Conservation (phyloP, 2,888 invertebrate species). For the Barypeithes pellucidus region DNA sequence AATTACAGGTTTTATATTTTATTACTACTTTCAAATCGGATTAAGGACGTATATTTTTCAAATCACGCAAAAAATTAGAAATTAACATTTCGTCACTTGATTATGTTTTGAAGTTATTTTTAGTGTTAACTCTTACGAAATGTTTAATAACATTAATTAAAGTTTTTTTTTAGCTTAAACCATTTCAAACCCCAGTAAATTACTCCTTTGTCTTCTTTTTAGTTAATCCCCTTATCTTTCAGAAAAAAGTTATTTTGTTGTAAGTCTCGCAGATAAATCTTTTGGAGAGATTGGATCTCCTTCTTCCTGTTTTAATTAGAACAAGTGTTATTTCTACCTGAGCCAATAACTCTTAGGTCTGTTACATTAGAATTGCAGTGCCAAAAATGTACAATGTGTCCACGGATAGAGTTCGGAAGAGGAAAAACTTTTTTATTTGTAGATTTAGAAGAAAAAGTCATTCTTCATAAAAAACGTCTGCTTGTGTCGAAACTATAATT, state of each 20-base stretch:
- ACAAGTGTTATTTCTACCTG: background rate
- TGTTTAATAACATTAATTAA: background rate
- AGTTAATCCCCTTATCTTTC: conserved; percentile 6
- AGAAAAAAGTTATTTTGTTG: conserved; percentile 4
- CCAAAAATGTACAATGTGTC: no score
- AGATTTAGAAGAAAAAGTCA: no score
- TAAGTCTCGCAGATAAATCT: background rate
- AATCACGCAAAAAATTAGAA: no score
- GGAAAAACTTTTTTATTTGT: no score
- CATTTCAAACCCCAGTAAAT: background rate
- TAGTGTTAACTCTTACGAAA: background rate
- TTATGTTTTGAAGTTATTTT: background rate
- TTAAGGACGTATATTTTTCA: background rate
- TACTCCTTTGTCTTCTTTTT: conserved; percentile 3
- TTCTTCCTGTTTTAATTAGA: conserved; percentile 10
- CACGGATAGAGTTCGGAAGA: no score
- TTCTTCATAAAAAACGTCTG: no score
- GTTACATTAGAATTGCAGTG: no score
- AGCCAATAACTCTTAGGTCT: background rate
- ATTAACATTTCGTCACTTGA: background rate
- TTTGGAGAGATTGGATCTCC: conserved; percentile 5
- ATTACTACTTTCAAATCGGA: no score
- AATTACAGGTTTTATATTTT: no score
- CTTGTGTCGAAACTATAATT: no score
- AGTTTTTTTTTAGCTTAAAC: background rate